Evolutionary conservation across 1,140 invertebrate genomes (phyloP), one percentile per base, ranked within the genome.

Genomic region (Anthonomus grandis): DNA sequence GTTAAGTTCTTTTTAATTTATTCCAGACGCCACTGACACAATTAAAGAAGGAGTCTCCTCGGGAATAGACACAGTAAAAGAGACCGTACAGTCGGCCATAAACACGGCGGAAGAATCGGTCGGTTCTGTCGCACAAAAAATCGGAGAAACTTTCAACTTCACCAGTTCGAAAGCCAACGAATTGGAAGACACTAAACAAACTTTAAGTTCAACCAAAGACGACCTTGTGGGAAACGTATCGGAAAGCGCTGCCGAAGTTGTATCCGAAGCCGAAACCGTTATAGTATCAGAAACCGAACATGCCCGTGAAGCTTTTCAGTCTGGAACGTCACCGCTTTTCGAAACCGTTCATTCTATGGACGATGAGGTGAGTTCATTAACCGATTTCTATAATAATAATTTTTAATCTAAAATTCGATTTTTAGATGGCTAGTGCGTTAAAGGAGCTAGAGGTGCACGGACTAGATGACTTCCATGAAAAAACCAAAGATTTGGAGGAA

Each of bases 251-350:
- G 54, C 60, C 5, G 70, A 72, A 64, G 64, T 63, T 3, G 62
- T 71, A n/a, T 71, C 70, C 5, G 67, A 71, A 44, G 65, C 69
- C 15, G 69, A 72, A 63, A 72, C 70, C 3, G 67, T 70, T 1
- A 24, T 73, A 13, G 64, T 64, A 0, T 70, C 69, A 6, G 70
- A 73, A 67, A 58, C 61, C 4, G 70, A 71, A n/a, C 63, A 64
- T 31, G 58, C 58, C 0, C 62, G 61, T 53, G 69, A 70, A 15
- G 59, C 57, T 10, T 54, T 67, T 18, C 42, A 57, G 9, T 49
- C 57, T 9, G 62, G 56, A 31, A 44, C 27, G 13, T 27, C 57
- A 1, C 60, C 58, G 6, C 55, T 58, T 25, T 63, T 66, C 24
- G 63, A 66, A 10, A 64, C 57, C 12, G 47, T 66, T 1, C 49